These are phyloP conservation scores for Drosophila affinis DNA, from an alignment of 2,888 invertebrate genomes.

Conservation along the genomic window DNA sequence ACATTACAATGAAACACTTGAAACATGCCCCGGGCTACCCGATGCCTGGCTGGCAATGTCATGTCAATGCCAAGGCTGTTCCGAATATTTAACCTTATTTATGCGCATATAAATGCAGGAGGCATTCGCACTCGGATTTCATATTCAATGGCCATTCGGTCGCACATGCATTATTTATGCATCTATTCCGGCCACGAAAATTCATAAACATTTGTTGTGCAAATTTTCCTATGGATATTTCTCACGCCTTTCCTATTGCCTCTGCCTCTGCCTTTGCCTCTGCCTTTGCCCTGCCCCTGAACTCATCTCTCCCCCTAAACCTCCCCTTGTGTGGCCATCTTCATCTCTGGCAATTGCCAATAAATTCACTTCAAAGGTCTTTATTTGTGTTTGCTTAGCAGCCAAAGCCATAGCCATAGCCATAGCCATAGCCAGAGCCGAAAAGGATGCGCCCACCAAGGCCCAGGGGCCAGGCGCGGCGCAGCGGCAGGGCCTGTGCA, in stretches of 20 bases:
- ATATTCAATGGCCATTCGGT: constrained; percentile 62
- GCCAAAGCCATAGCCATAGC: constrained; percentile 40
- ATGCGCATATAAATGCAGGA: constrained; percentile 68
- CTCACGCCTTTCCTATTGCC: constrained; percentile 62
- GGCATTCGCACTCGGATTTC: constrained; percentile 14
- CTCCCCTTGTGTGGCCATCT: constrained; percentile 16
- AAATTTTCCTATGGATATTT: constrained; percentile 72
- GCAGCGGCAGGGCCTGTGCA: constrained; percentile 67
- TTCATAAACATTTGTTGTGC: constrained; percentile 83
- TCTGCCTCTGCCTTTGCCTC: constrained; percentile 4
- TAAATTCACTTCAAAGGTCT: constrained; percentile 79
- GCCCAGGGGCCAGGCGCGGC: constrained; percentile 4
- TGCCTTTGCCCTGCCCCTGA: not conserved
- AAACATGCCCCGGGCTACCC: not conserved
- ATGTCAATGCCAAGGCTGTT: constrained; percentile 14
- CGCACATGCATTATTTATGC: constrained; percentile 61
- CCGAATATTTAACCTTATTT: constrained; percentile 54
- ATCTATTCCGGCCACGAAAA: constrained; percentile 61
- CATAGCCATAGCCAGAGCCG: constrained; percentile 54
- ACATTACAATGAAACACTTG: constrained; percentile 43
- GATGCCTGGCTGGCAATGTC: constrained; percentile 9
- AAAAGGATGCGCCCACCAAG: constrained; percentile 70
- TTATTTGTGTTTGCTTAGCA: constrained; percentile 80
- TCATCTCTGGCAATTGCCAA: constrained; percentile 65
- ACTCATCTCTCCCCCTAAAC: not conserved